Evolutionary conservation across 1,140 invertebrate genomes (phyloP).

Genomic region (Dreissena rostriformis): DNA sequence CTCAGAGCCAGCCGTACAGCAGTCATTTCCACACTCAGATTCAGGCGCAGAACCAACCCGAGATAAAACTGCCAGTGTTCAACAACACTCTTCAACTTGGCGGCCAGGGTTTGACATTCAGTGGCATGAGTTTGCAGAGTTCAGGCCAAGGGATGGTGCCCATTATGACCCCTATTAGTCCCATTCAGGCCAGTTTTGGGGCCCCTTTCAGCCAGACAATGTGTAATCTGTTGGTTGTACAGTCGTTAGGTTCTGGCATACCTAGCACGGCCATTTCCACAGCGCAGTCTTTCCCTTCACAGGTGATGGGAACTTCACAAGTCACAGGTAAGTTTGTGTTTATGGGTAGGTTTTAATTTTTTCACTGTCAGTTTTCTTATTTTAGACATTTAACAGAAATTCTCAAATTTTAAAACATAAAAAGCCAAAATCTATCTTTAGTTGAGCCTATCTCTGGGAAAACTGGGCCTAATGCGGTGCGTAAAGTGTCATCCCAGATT

Average conservation of each 20-base stretch:
- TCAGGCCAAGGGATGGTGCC: background rate
- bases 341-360: no score
- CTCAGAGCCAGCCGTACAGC: background rate
- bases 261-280: background rate
- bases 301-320: no score
- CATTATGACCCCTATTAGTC: background rate
- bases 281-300: no score
- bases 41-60: constrained; percentile 1
- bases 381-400: no score
- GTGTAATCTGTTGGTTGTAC: background rate
- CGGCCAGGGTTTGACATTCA: background rate
- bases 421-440: no score
- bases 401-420: no score
- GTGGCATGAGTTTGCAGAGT: constrained; percentile 2
- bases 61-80: background rate
- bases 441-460: no score
- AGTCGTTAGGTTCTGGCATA: background rate
- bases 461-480: no score
- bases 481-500: no score
- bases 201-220: background rate
- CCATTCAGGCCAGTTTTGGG: background rate
- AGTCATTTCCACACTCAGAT: constrained; percentile 2
- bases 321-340: no score
- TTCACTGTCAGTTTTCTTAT: no score
- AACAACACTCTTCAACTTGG: background rate